phyloP scores from a whole-genome alignment of 2,797 vertebrate genomes.

The Pelochelys cantorii region DNA sequence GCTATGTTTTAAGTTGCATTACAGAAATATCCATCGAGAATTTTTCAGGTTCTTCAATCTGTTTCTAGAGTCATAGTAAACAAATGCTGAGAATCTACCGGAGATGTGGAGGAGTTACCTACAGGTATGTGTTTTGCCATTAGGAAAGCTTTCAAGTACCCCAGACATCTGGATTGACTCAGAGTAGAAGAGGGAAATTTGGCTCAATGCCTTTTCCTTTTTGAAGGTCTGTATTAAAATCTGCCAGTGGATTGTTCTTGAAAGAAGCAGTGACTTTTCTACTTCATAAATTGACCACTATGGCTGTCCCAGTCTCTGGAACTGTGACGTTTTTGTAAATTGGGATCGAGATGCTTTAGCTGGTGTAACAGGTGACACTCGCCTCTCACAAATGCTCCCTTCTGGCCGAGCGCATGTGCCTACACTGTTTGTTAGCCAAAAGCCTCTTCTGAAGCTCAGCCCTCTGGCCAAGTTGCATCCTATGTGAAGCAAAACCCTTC shows the following conservation, averaged over 20 bases:
- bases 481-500: too few species aligned
- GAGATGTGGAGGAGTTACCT: not conserved
- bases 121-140: not conserved
- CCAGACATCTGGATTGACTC: not conserved
- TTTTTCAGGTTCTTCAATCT: slow-evolving; percentile 43
- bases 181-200: not conserved
- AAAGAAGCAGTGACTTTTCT: not conserved
- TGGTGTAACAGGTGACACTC: too few species aligned
- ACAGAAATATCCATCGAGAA: slow-evolving; percentile 34
- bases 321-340: not conserved
- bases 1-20: slow-evolving; percentile 50
- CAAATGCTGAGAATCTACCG: not conserved
- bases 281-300: rapidly evolving
- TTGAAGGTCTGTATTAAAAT: not conserved
- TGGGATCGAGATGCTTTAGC: not conserved
- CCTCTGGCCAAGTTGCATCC: too few species aligned
- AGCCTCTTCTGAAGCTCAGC: too few species aligned
- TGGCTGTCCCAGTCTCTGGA: not conserved
- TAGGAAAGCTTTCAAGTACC: not conserved
- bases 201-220: rapidly evolving
- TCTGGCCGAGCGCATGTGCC: too few species aligned
- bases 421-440: too few species aligned
- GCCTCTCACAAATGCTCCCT: too few species aligned
- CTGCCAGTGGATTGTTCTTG: not conserved
- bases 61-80: not conserved